Evolutionary conservation across 1,140 invertebrate species (phyloP).

Genomic region (Procambarus clarkii): DNA sequence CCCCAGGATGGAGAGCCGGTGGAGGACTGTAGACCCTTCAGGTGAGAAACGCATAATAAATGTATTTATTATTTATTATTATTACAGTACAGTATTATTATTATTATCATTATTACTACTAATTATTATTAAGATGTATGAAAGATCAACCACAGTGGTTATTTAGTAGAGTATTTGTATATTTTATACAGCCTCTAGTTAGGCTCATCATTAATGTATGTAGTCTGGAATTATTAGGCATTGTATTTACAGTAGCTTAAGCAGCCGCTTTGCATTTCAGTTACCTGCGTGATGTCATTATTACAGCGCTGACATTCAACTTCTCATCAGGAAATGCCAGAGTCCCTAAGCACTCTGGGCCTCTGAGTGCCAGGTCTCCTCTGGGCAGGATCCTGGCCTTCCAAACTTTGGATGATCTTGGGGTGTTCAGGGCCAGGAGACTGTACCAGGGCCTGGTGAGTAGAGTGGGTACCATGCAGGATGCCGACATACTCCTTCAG

Average conservation of each 20-base stretch:
- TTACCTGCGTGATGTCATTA: conserved; percentile 56
- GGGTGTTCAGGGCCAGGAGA: conserved; percentile 27
- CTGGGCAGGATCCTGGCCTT: conserved; percentile 50
- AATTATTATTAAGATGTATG: too few species aligned
- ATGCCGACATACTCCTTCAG: conserved; percentile 14
- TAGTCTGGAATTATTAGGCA: too few species aligned
- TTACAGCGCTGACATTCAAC: conserved; percentile 45
- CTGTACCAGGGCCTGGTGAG: conserved; percentile 18
- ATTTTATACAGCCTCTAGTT: too few species aligned
- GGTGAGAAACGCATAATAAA: background rate
- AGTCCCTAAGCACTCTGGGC: background rate
- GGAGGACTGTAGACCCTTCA: conserved; percentile 15
- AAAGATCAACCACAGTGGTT: too few species aligned
- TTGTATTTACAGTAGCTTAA: too few species aligned
- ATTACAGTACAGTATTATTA: too few species aligned
- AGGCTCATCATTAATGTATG: too few species aligned
- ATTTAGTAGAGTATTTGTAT: too few species aligned
- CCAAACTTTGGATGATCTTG: conserved; percentile 40
- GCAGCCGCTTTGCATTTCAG: background rate
- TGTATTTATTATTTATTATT: too few species aligned
- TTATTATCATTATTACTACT: too few species aligned
- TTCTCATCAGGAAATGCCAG: background rate
- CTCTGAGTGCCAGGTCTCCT: conserved; percentile 26
- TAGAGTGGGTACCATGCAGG: conserved; percentile 8
- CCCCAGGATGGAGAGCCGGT: conserved; percentile 41